These are phyloP conservation scores for Platanista minor DNA, from an alignment of 2,113 vertebrate genomes.

Conservation along the genomic window DNA sequence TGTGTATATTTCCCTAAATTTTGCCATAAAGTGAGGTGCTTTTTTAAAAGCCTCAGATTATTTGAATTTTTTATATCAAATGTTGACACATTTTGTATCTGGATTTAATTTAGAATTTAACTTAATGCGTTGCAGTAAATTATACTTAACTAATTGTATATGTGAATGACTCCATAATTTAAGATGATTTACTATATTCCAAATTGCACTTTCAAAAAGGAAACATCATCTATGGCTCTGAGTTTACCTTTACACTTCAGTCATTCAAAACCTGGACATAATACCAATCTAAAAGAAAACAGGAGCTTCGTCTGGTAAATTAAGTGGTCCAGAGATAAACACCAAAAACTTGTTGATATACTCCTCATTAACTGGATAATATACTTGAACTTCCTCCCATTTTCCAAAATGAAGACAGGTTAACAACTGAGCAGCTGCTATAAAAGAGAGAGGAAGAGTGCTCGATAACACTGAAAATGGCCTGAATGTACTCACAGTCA, in stretches of 20 bases:
- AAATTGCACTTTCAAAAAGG: neutral
- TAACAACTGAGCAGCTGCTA: neutral
- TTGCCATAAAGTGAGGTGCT: neutral
- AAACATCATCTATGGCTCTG: neutral
- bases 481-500: neutral
- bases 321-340: neutral
- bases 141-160: constrained; percentile 34
- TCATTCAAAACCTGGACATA: neutral
- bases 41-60: constrained; percentile 17
- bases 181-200: constrained; percentile 13
- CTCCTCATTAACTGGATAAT: neutral
- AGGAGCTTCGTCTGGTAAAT: neutral
- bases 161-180: neutral
- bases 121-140: neutral
- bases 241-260: neutral
- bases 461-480: neutral
- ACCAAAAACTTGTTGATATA: neutral
- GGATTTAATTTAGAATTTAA: constrained; percentile 39
- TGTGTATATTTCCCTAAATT: neutral
- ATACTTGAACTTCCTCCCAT: neutral
- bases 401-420: neutral
- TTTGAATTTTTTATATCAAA: constrained; percentile 33
- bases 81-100: constrained; percentile 28
- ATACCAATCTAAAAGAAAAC: neutral
- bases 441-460: neutral